phyloP scores from a whole-genome alignment of 2,797 vertebrate genomes.

The Lithobates sylvaticus region DNA sequence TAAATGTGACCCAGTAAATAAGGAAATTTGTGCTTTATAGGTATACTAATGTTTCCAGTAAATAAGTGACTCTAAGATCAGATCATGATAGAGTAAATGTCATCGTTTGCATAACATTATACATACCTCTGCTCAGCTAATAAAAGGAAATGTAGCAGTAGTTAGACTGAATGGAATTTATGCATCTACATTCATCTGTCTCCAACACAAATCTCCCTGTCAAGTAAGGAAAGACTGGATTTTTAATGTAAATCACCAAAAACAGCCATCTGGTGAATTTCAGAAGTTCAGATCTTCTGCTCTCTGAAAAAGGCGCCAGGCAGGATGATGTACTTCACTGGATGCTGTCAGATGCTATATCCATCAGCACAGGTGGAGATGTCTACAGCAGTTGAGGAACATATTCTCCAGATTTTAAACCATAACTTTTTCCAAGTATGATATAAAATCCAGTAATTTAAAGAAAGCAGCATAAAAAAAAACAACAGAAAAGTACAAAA shows the following conservation, averaged over 20 bases:
- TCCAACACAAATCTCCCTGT: background rate
- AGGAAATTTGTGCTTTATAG: background rate
- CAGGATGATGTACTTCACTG: too few relatives aligned
- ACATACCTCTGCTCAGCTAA: background rate
- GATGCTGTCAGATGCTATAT: too few relatives aligned
- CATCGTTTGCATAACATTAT: background rate
- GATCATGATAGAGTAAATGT: background rate
- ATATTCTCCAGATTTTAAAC: too few relatives aligned
- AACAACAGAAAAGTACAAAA: too few relatives aligned
- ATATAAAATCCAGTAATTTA: too few relatives aligned
- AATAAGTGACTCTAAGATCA: background rate
- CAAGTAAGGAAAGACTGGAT: too few relatives aligned
- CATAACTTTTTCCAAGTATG: too few relatives aligned
- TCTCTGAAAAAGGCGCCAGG: too few relatives aligned
- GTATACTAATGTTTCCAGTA: background rate
- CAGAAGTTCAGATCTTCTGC: background rate
- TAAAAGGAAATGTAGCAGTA: background rate
- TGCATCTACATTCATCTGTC: background rate
- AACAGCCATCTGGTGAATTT: background rate
- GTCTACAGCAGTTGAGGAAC: too few relatives aligned
- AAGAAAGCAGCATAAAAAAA: too few relatives aligned
- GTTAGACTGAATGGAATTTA: background rate
- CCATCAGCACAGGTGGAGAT: too few relatives aligned
- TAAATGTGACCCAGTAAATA: background rate
- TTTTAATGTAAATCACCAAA: too few relatives aligned